Base-by-base conservation (phyloP, 2,888 invertebrate species). In the Brachypterus glaber region DNA sequence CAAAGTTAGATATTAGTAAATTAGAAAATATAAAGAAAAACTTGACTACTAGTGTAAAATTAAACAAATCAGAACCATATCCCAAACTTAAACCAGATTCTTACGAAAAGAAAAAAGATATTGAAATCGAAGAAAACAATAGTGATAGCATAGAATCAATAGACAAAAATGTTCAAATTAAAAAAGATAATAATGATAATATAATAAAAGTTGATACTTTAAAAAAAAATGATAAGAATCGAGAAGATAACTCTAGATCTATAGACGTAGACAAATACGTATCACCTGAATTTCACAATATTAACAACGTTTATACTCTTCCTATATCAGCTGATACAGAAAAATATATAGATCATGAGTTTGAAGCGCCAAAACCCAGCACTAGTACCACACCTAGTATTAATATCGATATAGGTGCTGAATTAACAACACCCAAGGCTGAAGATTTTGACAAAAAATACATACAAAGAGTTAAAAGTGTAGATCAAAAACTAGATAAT, bases 371-470 rank as follows among this genome's bases (percentile, higher is more conserved):
- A n/a, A n/a, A n/a, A n/a, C n/a, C n/a, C n/a, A n/a, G n/a, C n/a
- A n/a, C n/a, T n/a, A n/a, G n/a, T n/a, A n/a, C n/a, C n/a, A n/a
- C n/a, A n/a, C n/a, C n/a, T n/a, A n/a, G n/a, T n/a, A n/a, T n/a
- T n/a, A n/a, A n/a, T n/a, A n/a, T n/a, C n/a, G n/a, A n/a, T n/a
- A n/a, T n/a, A n/a, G n/a, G n/a, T n/a, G n/a, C n/a, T 11, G 53
- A 54, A 12, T 51, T 72, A 24, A 74, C 74, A 7, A 75, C 74
- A n/a, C 72, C 73, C 9, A 68, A 64, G 54, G 67, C 70, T 35
- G 66, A 68, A 37, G 66, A 65, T 45, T 74, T 74, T 44, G 75
- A 75, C 51, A 64, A 69, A 47, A 72, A 69, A 48, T 71, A 62
- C 50, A 61, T 68, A 45, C 63, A 70, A 52, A 67, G 75, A 41